phyloP scores from a whole-genome alignment of 2,797 vertebrate species.

The Tympanoctomys barrerae region DNA sequence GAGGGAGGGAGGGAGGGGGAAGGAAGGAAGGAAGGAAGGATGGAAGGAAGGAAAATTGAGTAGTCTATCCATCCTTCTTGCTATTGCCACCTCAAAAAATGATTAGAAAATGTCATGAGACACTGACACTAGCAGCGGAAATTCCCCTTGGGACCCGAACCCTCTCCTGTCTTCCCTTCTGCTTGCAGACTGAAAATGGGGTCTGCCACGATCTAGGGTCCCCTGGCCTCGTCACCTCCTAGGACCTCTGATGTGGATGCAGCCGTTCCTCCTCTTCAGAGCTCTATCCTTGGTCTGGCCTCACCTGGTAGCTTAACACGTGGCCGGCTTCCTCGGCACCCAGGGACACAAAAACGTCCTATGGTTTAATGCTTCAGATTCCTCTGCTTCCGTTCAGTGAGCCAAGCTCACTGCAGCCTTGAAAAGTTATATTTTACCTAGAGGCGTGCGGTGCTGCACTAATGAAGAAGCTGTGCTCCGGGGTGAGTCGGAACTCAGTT shows the following conservation, averaged over 20 bases:
- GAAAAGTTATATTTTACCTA: neutral
- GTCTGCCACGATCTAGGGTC: neutral
- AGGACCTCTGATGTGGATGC: neutral
- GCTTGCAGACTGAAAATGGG: neutral
- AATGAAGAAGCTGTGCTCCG: neutral
- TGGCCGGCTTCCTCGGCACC: neutral
- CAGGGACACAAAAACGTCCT: neutral
- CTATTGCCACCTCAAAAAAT: neutral
- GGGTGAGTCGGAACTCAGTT: slow-evolving; percentile 1
- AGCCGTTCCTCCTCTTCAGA: neutral
- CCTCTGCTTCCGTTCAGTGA: neutral
- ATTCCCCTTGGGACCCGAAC: neutral
- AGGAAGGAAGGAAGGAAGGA: too few species aligned
- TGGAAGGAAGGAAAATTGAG: neutral
- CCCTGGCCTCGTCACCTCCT: neutral
- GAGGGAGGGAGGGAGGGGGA: too few species aligned
- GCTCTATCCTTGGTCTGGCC: neutral
- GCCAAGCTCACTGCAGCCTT: neutral
- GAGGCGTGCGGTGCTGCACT: neutral
- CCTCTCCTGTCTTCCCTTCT: neutral
- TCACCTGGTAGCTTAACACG: neutral
- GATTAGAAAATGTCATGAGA: neutral
- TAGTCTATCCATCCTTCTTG: neutral
- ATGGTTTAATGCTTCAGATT: neutral
- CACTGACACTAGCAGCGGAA: neutral